Evolutionary conservation across 2,113 vertebrate species (phyloP).

Genomic region (Trichomycterus rosablanca): DNA sequence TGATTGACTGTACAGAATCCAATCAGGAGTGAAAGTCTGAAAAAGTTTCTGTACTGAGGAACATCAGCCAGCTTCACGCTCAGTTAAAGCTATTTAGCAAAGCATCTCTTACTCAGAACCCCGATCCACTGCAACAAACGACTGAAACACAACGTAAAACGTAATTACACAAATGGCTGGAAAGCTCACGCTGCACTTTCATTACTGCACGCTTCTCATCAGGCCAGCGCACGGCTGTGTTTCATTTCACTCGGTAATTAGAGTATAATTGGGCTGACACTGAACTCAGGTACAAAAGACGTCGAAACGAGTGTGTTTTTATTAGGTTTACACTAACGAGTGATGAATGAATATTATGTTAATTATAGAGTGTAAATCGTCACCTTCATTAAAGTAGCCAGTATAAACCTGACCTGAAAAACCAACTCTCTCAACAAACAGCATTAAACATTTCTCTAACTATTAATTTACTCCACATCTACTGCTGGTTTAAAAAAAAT

Average conservation of each 20-base stretch:
- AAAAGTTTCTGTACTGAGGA: neutral
- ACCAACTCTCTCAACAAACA: too few species aligned
- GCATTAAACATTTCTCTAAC: too few species aligned
- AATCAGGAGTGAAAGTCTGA: neutral
- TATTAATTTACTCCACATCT: too few species aligned
- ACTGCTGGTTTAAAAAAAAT: too few species aligned
- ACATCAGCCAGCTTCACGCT: neutral
- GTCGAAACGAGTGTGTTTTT: too few species aligned
- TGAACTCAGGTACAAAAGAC: conserved; percentile 48
- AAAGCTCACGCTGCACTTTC: conserved; percentile 47
- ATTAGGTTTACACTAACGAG: too few species aligned
- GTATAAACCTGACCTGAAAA: too few species aligned
- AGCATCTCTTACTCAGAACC: neutral
- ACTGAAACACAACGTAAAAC: conserved; percentile 24
- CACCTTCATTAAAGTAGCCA: too few species aligned
- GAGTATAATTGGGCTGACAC: conserved; percentile 53
- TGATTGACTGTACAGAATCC: too few species aligned
- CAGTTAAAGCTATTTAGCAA: neutral
- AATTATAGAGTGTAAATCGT: too few species aligned
- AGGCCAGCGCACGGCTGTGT: conserved; percentile 45
- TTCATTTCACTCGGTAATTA: conserved; percentile 61
- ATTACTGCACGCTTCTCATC: conserved; percentile 54
- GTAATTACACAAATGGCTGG: conserved; percentile 32
- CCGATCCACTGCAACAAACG: neutral
- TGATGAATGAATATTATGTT: too few species aligned